Base-by-base conservation (phyloP, 2,888 invertebrate genomes). In the Tricholauxania praeusta region DNA sequence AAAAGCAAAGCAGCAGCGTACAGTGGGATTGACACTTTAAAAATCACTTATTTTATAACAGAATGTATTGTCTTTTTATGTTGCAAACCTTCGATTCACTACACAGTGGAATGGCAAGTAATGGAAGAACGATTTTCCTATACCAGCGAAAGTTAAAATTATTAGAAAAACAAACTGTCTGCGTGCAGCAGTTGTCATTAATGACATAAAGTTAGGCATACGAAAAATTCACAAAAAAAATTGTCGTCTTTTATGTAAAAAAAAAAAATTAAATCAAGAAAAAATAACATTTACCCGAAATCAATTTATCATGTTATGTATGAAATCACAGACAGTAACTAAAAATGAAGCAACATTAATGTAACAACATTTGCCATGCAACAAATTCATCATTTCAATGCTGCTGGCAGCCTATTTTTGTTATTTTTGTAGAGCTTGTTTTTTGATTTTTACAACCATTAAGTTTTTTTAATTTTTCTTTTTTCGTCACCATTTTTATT, bases 391-490 rank as follows among this genome's bases (percentile, higher is more conserved):
- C 57, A 57, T 28, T 57, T 57, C 22, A 28, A 39, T 1, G 39
- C 8, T 39, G 2, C 1, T n/a, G n/a, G n/a, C 39, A 39, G 39
- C 39, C 39, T 39, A 39, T 39, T 8, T 39, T 0, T 39, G 39
- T 57, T 19, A 57, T 28, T 57, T n/a, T 57, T 14, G 57, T 28
- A 1, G 28, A 28, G 5, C 12, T 15, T 19, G 5, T 57, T 14
- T 51, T 55, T 55, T 55, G 19, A 12, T 39, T 39, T 28, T 39
- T 39, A 10, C 39, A 39, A 10, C 39, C 39, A 39, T 39, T 39
- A 39, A 39, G 1, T 65, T 53, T 22, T 65, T 47, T 74, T 72
- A 65, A 19, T 65, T 48, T 67, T 73, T 70, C 71, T 66, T 59
- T 51, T 72, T 64, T 72, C 17, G 65, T 28, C 28, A 28, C n/a